These are phyloP conservation scores for Anthoscopus minutus DNA, from an alignment of 2,113 vertebrate genomes.

Conservation along the genomic window DNA sequence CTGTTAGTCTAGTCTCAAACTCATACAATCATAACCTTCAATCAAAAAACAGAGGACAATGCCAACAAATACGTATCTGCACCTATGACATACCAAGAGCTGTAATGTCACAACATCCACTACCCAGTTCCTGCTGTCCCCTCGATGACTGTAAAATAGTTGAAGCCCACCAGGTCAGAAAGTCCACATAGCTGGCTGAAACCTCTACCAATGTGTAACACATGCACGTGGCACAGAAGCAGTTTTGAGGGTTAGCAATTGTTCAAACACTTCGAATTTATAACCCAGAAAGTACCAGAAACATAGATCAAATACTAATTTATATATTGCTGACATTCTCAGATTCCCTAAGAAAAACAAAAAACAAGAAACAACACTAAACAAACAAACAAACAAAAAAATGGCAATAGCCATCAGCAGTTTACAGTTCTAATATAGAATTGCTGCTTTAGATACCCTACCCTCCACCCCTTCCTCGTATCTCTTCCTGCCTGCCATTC, in stretches of 20 bases:
- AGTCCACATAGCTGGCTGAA: background rate
- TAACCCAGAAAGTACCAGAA: background rate
- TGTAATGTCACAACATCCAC: background rate
- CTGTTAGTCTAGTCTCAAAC: background rate
- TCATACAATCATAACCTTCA: background rate
- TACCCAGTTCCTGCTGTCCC: background rate
- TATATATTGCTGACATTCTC: background rate
- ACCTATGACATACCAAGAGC: background rate
- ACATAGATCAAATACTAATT: background rate
- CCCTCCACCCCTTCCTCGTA: background rate
- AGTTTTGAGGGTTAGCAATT: background rate
- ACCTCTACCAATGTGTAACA: background rate
- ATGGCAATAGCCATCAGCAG: background rate
- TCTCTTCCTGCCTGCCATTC: background rate
- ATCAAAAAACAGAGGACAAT: background rate
- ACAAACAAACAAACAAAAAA: background rate
- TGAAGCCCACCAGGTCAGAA: background rate
- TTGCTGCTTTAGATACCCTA: background rate
- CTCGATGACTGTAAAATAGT: accelerated
- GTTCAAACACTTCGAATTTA: background rate
- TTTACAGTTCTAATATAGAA: background rate
- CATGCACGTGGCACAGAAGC: accelerated
- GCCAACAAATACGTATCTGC: background rate
- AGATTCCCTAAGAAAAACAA: background rate
- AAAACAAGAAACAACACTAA: background rate